Conservation (phyloP, 2,113 vertebrate genomes). For the Physeter macrocephalus region DNA sequence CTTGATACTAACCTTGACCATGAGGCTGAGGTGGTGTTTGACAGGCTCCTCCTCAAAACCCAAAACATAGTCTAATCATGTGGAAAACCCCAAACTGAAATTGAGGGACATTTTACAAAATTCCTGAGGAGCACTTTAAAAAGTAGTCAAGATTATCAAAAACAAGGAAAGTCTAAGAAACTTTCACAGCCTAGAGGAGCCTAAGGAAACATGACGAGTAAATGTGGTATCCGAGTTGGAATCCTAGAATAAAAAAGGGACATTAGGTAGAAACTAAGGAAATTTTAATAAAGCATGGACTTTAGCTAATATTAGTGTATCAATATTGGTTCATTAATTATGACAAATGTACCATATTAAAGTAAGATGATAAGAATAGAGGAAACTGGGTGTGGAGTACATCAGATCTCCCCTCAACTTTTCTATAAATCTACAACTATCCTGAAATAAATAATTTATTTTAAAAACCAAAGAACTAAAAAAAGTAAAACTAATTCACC, state of each 20-base stretch:
- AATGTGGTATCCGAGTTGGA: background rate
- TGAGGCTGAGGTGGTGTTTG: background rate
- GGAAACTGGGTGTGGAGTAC: background rate
- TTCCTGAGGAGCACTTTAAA: background rate
- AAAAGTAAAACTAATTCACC: background rate
- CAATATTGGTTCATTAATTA: background rate
- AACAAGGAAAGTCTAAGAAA: background rate
- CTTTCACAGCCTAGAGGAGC: background rate
- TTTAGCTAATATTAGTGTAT: background rate
- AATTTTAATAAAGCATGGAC: background rate
- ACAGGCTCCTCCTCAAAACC: background rate
- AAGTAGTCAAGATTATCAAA: background rate
- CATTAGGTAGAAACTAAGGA: background rate
- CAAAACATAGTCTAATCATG: background rate
- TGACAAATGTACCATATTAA: background rate
- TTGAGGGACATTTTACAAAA: background rate
- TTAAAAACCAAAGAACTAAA: background rate
- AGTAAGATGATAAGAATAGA: background rate
- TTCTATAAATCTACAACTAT: background rate
- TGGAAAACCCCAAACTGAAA: background rate
- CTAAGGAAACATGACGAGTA: background rate
- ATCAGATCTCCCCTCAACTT: background rate
- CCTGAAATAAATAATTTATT: background rate
- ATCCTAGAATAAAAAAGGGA: background rate
- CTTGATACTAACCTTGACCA: background rate